Evolutionary conservation across 1,140 invertebrate genomes (phyloP).

Genomic region (Drosophila neocordata): DNA sequence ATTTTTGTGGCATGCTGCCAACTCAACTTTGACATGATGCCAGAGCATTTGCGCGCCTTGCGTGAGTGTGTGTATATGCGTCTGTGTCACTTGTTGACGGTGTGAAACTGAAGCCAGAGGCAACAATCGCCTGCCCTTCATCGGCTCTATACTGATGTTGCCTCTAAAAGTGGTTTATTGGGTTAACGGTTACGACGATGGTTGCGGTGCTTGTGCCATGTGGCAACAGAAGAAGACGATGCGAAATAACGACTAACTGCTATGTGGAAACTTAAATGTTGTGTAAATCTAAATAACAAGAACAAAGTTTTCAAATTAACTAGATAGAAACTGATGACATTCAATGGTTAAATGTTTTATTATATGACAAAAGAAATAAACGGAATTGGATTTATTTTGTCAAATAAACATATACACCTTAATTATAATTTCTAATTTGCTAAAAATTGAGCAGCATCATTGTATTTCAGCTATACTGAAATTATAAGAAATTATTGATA

Average conservation of each 20-base stretch:
- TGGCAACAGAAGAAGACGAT: background rate
- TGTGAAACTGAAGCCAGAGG: conserved; percentile 72
- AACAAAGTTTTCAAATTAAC: background rate
- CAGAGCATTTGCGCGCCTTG: conserved; percentile 22
- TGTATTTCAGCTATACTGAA: too few species aligned
- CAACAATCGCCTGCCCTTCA: conserved; percentile 46
- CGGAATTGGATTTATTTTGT: too few species aligned
- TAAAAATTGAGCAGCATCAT: too few species aligned
- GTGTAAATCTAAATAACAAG: conserved; percentile 1
- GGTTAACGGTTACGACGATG: conserved; percentile 56
- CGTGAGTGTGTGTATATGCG: conserved; percentile 19
- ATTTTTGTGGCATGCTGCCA: conserved; percentile 74
- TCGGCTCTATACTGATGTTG: conserved; percentile 20
- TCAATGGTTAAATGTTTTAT: background rate
- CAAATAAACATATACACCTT: too few species aligned
- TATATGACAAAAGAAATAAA: too few species aligned
- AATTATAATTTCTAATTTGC: too few species aligned
- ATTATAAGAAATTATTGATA: too few species aligned
- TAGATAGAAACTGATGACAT: conserved; percentile 10
- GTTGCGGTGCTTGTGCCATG: conserved; percentile 20
- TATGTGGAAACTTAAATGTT: conserved; percentile 21
- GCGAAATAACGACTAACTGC: background rate
- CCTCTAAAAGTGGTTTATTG: conserved; percentile 73
- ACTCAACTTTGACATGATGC: conserved; percentile 63
- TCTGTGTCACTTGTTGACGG: conserved; percentile 73